These are phyloP conservation scores for Acleris holmiana DNA, from an alignment of 2,888 invertebrate genomes.

Conservation along the genomic window DNA sequence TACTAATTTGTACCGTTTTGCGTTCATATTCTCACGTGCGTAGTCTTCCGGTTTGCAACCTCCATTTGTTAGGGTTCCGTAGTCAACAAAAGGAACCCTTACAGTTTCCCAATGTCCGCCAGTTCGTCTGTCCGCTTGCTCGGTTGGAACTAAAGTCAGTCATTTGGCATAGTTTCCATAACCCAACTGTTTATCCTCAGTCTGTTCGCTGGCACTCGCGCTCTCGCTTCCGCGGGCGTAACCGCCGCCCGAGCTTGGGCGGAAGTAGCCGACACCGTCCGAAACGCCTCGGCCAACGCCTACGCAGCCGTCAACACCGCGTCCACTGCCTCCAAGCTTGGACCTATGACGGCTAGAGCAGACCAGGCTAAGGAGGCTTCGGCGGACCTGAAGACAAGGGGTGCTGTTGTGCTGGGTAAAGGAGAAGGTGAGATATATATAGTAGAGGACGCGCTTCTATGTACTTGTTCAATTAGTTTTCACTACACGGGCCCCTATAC, in stretches of 20 bases:
- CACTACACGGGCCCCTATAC: too few species aligned
- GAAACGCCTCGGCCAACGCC: conserved; percentile 67
- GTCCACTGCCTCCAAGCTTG: conserved; percentile 66
- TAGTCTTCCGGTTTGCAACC: too few species aligned
- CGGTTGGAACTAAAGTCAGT: too few species aligned
- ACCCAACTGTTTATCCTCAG: conserved; percentile 54
- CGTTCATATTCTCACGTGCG: too few species aligned
- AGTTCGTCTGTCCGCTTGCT: too few species aligned
- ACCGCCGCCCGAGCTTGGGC: conserved; percentile 86
- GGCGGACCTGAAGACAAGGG: conserved; percentile 79
- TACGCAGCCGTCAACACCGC: conserved; percentile 66
- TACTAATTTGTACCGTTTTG: too few species aligned
- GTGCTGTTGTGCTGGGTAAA: conserved; percentile 67
- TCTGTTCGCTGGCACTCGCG: conserved; percentile 87
- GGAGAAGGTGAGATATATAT: conserved; percentile 59
- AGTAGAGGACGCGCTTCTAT: too few species aligned
- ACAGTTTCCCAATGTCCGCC: too few species aligned
- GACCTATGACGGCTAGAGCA: conserved; percentile 80
- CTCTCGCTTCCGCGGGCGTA: conserved; percentile 90
- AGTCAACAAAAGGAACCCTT: too few species aligned
- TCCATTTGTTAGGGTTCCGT: too few species aligned
- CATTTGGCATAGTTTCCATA: neutral
- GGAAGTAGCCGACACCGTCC: conserved; percentile 82
- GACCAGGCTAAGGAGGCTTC: conserved; percentile 82
- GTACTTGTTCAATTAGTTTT: too few species aligned